Conservation (phyloP, 2,797 vertebrate species). For the Sciaenops ocellatus region DNA sequence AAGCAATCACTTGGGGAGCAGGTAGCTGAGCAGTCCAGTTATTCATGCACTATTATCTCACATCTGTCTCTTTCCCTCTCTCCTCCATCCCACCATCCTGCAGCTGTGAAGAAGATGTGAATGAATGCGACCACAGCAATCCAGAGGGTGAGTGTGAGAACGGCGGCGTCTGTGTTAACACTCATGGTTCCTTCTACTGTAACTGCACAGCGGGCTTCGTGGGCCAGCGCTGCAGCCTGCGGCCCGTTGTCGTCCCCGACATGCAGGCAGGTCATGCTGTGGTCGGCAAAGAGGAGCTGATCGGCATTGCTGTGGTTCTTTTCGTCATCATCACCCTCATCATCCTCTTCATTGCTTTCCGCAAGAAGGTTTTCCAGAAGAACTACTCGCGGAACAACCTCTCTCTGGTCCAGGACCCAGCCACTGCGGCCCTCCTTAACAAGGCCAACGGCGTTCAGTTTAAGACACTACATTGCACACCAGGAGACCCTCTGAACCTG, state of each 20-base stretch:
- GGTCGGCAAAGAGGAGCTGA: conserved; percentile 96
- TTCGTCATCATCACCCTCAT: conserved; percentile 93
- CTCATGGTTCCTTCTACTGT: conserved; percentile 95
- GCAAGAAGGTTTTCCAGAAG: conserved; percentile 97
- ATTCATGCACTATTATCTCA: conserved; percentile 12
- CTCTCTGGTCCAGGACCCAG: conserved; percentile 95
- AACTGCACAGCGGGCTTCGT: conserved; percentile 95
- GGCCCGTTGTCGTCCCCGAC: conserved; percentile 95
- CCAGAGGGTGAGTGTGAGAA: conserved; percentile 93
- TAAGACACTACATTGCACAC: conserved; percentile 87
- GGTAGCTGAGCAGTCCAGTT: background rate
- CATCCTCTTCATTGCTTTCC: conserved; percentile 92
- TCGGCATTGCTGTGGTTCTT: conserved; percentile 94
- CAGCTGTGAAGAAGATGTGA: conserved; percentile 95
- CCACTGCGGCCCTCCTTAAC: conserved; percentile 93
- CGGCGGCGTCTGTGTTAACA: conserved; percentile 92
- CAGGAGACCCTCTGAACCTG: conserved; percentile 91
- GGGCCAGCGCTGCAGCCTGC: conserved; percentile 92
- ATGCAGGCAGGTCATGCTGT: conserved; percentile 96
- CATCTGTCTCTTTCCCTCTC: background rate
- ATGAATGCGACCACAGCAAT: conserved; percentile 90
- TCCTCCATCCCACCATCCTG: conserved; percentile 20
- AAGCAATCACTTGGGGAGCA: background rate
- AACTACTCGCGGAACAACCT: conserved; percentile 96
- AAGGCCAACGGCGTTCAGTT: conserved; percentile 95